phyloP scores from a whole-genome alignment of 2,888 invertebrate genomes.

The Hipparchia sbordonii region DNA sequence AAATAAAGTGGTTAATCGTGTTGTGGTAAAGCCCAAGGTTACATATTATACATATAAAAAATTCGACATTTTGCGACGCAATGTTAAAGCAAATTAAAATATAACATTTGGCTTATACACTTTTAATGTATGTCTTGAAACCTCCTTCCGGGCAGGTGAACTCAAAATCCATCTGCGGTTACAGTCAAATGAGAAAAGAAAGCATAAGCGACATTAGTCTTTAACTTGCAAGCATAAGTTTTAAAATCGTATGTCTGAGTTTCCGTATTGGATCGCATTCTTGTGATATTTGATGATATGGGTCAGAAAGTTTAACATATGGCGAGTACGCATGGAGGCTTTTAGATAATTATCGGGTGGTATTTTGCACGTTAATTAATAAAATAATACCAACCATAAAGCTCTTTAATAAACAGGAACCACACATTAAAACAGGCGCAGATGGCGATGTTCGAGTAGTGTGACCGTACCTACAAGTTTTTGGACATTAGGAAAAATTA shows the following conservation, averaged over 20 bases:
- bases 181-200: conserved; percentile 3
- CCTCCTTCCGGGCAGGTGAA: conserved; percentile 40
- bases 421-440: no score
- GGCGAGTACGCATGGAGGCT: conserved; percentile 27
- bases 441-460: no score
- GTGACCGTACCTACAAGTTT: no score
- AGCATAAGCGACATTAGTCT: conserved; percentile 9
- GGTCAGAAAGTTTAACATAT: conserved; percentile 38
- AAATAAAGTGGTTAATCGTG: conserved; percentile 8
- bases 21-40: conserved; percentile 5
- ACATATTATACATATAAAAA: neutral
- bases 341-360: conserved; percentile 33
- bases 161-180: conserved; percentile 24
- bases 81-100: conserved; percentile 21
- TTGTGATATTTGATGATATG: conserved; percentile 26
- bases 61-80: neutral
- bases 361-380: conserved; percentile 15
- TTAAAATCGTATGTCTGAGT: conserved; percentile 14
- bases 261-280: conserved; percentile 2
- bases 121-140: conserved; percentile 31
- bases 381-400: neutral
- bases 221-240: conserved; percentile 12
- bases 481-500: no score
- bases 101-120: conserved; percentile 25
- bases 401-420: no score